Base-by-base conservation (phyloP, 2,113 vertebrate species). In the Urocolius indicus region DNA sequence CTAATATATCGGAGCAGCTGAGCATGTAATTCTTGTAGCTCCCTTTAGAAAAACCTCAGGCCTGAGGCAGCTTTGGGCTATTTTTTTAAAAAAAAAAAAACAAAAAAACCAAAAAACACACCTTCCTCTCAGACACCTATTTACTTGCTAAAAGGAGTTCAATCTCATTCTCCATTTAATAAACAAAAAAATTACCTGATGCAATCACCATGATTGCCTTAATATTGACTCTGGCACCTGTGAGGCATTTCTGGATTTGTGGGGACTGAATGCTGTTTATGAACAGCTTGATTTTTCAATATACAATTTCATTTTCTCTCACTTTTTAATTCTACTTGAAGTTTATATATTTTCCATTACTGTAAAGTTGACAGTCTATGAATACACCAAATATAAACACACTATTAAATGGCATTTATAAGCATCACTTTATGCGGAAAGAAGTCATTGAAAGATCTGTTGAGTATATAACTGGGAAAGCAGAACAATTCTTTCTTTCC, bases 241-340 rank as follows among this genome's bases (percentile, higher is more conserved):
- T 15, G 22, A 94, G 69, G 43, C 27, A n/a, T 87, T 90, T 91
- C 84, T 73, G n/a, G n/a, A 83, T 87, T 94, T 95, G 61, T 91
- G 27, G 15, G 30, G 27, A 55, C 16, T 76, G 51, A 89, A 90
- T 52, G 45, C 54, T 86, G 36, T 73, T 96, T 92, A 84, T 30
- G 54, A 93, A 79, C 34, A 92, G 48, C 73, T 91, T 94, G 94
- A 92, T 82, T 91, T 93, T 90, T 89, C 81, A 91, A 91, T 83
- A 87, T 21, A 65, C 19, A 38, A 29, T 85, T 93, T 91, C 41
- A 57, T 88, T 93, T 95, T 80, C 49, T 91, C 73, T 54, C 26
- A 43, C 67, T 94, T 90, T 90, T 90, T 94, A 95, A 86, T 93
- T 96, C 77, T 81, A 63, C 72, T 63, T 84, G 75, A 93, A 93